Evolutionary conservation across 2,888 invertebrate species (phyloP).

Genomic region (Leptopilina syphax): DNA sequence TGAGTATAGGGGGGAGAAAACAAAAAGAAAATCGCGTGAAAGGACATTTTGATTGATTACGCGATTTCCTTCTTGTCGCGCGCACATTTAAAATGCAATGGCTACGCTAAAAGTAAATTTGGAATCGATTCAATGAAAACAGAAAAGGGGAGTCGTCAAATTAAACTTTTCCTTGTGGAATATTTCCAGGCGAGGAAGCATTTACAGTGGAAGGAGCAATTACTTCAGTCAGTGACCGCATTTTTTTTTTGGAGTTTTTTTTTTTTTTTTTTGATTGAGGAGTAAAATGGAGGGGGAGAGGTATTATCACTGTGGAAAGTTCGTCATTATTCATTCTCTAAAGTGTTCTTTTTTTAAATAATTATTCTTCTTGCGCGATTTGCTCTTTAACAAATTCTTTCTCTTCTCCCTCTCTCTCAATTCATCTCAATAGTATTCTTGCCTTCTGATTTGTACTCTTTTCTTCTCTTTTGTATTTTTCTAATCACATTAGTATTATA

Average conservation of each 20-base stretch:
- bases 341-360: constrained; percentile 16
- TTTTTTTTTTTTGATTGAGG: neutral
- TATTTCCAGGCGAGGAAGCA: constrained; percentile 28
- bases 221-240: constrained; percentile 29
- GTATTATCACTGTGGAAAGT: neutral
- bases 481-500: too few relatives aligned
- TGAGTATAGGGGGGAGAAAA: too few relatives aligned
- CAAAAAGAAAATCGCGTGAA: constrained; percentile 3
- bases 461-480: too few relatives aligned
- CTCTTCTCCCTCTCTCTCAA: neutral
- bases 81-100: neutral
- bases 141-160: constrained; percentile 15
- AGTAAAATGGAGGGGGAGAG: neutral
- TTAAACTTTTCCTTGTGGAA: constrained; percentile 27
- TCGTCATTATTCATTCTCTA: constrained; percentile 36
- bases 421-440: too few relatives aligned
- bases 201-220: constrained; percentile 29
- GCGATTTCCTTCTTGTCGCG: neutral
- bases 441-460: too few relatives aligned
- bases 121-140: constrained; percentile 1
- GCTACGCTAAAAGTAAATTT: neutral
- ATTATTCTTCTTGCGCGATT: constrained; percentile 15
- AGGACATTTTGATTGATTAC: constrained; percentile 9
- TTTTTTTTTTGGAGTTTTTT: constrained; percentile 20
- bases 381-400: neutral